These are phyloP conservation scores for Stegostoma tigrinum DNA, from an alignment of 2,113 vertebrate species.

Conservation along the genomic window DNA sequence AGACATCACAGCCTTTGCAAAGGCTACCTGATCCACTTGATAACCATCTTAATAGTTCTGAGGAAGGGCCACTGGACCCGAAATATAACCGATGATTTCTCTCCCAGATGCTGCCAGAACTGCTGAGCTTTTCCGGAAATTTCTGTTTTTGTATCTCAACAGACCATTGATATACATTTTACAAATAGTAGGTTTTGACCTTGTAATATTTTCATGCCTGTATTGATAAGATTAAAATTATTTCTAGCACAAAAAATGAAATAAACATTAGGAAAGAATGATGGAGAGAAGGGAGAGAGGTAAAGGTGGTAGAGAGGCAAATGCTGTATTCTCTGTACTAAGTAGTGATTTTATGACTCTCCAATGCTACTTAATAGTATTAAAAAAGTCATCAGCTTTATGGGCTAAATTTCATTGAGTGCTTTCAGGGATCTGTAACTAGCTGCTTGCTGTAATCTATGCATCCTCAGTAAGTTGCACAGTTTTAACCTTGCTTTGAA, in stretches of 20 bases:
- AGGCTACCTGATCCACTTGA: too few species aligned
- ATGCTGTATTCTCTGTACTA: neutral
- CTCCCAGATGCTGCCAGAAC: too few species aligned
- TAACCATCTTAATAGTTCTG: too few species aligned
- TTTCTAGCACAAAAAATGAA: neutral
- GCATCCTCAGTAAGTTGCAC: neutral
- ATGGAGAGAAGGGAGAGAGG: neutral
- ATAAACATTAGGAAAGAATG: neutral
- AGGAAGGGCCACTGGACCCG: too few species aligned
- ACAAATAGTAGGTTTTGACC: too few species aligned
- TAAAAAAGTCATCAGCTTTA: constrained; percentile 1
- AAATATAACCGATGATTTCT: too few species aligned
- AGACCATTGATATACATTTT: too few species aligned
- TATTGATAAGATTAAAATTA: too few species aligned
- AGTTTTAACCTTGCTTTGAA: neutral
- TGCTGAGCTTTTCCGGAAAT: too few species aligned
- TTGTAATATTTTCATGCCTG: too few species aligned
- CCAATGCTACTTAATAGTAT: neutral
- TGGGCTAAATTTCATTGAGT: neutral
- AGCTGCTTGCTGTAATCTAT: neutral
- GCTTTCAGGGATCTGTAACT: neutral
- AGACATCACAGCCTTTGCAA: too few species aligned
- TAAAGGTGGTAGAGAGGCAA: neutral
- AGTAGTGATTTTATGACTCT: neutral
- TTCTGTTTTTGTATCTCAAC: too few species aligned